A percentile compares a stretch with the other conserved stretches of the same genome.
Evolutionary conservation across 1,140 invertebrate genomes (phyloP).

Genomic region (Drosophila burlai): DNA sequence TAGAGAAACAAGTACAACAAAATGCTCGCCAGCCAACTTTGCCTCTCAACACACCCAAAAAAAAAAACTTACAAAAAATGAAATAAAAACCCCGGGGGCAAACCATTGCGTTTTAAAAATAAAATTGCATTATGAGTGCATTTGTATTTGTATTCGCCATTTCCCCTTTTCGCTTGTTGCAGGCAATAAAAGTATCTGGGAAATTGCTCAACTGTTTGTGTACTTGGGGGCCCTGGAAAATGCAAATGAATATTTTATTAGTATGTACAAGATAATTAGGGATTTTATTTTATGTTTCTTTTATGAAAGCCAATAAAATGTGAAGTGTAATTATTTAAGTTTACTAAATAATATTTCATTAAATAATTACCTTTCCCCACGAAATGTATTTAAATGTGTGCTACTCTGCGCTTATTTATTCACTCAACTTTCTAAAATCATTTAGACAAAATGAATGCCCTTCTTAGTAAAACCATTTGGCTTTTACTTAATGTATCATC

Average conservation of each 20-base stretch:
- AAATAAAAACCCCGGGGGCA: conserved; percentile 25
- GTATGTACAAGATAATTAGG: conserved; percentile 6
- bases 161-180: conserved; percentile 39
- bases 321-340: neutral
- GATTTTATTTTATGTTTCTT: conserved; percentile 3
- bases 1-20: conserved; percentile 21
- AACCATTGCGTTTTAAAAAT: conserved; percentile 76
- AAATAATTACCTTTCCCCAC: neutral
- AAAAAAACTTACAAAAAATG: conserved; percentile 1
- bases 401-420: neutral
- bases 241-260: conserved; percentile 28
- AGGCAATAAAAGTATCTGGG: conserved; percentile 6
- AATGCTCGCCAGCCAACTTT: conserved; percentile 2
- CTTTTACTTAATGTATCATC: conserved; percentile 7
- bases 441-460: neutral
- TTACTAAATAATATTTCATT: neutral
- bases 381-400: neutral
- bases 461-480: neutral
- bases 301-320: conserved; percentile 9
- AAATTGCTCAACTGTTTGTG: conserved; percentile 17
- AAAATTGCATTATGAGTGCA: conserved; percentile 80
- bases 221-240: conserved; percentile 19
- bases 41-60: conserved; percentile 19
- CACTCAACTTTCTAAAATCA: conserved; percentile 26
- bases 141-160: conserved; percentile 56